Evolutionary conservation across 2,797 vertebrate genomes (phyloP), one percentile per base, ranked within the genome.

Genomic region (Micromesistius poutassou): DNA sequence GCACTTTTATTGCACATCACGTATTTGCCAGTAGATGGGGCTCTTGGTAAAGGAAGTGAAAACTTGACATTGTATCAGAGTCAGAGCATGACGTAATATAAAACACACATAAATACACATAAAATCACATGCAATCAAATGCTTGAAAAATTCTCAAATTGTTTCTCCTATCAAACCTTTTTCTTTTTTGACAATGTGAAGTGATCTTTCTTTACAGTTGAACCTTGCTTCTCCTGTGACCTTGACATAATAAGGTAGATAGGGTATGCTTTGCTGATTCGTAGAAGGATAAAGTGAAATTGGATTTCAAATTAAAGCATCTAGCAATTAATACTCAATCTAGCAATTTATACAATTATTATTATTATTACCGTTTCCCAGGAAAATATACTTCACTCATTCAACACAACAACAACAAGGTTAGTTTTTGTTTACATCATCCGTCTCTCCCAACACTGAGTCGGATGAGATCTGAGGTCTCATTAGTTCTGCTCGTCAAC

Each of bases 401-500:
- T 25, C 55, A 25, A 25, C 55, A 66, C 55, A 28, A 66, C 50
- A 50, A 55, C 50, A 55, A 55, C n/a, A n/a, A n/a, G n/a, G 62
- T 68, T 2, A 28, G 9, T 68, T 66, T n/a, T 66, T 28, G 62
- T 62, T 25, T 1, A n/a, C 55, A 25, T 62, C 55, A 9, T 62
- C 8, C 22, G 55, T 62, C 22, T n/a, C 55, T 50, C 46, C 22
- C 46, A 50, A 14, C 22, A 22, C 62, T 30, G 25, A 62, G 66
- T 77, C 74, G 19, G 14, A 28, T 68, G 75, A 80, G 81, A 82
- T 87, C 78, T 77, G 33, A 5, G 72, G 79, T 87, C 86, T 82
- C 87, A 85, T 87, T 84, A 84, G 79, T 91, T 90, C 86, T 81
- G 46, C 36, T 82, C 82, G 87, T 91, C 90, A 92, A 91, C 87